Evolutionary conservation across 2,888 invertebrate genomes (phyloP).

Genomic region (Nephrotoma flavescens): DNA sequence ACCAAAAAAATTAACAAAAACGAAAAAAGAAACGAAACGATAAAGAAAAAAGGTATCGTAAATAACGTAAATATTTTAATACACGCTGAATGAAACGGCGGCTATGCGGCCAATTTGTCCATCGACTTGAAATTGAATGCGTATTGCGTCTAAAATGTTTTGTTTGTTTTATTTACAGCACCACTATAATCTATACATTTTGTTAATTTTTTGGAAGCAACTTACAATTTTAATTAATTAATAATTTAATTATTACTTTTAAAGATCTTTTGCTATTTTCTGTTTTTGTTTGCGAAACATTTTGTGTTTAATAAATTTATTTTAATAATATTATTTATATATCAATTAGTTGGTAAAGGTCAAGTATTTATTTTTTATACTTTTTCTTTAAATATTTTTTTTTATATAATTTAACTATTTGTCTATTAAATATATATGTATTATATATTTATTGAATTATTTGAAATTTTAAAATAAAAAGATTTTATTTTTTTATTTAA

Average conservation of each 20-base stretch:
- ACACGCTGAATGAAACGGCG: neutral
- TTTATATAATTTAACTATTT: neutral
- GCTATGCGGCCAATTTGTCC: neutral
- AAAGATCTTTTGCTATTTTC: neutral
- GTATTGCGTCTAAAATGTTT: neutral
- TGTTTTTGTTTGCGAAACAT: neutral
- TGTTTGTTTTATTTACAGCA: neutral
- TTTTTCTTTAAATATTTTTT: neutral
- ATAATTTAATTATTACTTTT: neutral
- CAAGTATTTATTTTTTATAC: neutral
- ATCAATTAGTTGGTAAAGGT: neutral
- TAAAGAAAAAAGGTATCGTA: neutral
- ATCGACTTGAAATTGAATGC: neutral
- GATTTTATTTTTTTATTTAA: neutral
- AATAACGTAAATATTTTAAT: neutral
- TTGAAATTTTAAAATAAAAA: neutral
- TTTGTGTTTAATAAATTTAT: neutral
- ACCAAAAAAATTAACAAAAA: neutral
- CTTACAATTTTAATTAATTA: constrained; percentile 1
- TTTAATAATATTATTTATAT: neutral
- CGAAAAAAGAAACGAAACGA: neutral
- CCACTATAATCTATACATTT: constrained; percentile 1
- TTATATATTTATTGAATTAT: neutral
- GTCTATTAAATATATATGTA: neutral
- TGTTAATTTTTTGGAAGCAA: constrained; percentile 2